Evolutionary conservation across 2,888 invertebrate species (phyloP).

Genomic region (Pseudoips prasinana): DNA sequence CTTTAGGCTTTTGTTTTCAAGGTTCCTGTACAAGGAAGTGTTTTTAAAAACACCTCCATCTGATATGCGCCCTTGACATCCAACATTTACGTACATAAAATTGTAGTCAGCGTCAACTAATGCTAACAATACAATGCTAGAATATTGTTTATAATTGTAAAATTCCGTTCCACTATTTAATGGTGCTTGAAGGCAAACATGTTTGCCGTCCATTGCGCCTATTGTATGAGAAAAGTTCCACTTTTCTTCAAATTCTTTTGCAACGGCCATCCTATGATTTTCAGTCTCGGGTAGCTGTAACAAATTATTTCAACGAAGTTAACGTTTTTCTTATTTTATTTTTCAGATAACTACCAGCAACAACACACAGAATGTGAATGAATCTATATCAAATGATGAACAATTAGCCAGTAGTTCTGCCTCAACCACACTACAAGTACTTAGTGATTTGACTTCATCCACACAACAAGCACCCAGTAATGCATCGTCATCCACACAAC

Average conservation of each 20-base stretch:
- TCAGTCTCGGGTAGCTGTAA: neutral
- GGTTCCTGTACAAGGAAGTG: slow-evolving; percentile 3
- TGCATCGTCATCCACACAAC: slow-evolving; percentile 15
- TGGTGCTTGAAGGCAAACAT: slow-evolving; percentile 31
- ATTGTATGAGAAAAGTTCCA: slow-evolving; percentile 23
- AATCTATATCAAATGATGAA: slow-evolving; percentile 8
- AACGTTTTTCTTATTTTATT: slow-evolving; percentile 1
- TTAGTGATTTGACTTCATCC: slow-evolving; percentile 2
- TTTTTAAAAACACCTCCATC: slow-evolving; percentile 11
- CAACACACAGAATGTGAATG: slow-evolving; percentile 7
- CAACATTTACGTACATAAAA: slow-evolving; percentile 33
- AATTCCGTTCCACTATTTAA: slow-evolving; percentile 32
- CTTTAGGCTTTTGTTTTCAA: slow-evolving; percentile 12
- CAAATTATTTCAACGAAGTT: neutral
- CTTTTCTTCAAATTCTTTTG: slow-evolving; percentile 10
- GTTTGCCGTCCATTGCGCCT: slow-evolving; percentile 39
- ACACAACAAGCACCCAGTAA: slow-evolving; percentile 4
- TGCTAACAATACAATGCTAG: slow-evolving; percentile 39
- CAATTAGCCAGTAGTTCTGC: slow-evolving; percentile 11
- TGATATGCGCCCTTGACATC: slow-evolving; percentile 3
- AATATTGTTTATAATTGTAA: slow-evolving; percentile 37
- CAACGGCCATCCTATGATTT: slow-evolving; percentile 9
- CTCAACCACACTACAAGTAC: neutral
- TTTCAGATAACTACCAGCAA: slow-evolving; percentile 3
- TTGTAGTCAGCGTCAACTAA: slow-evolving; percentile 25